Evolutionary conservation across 2,797 vertebrate species (phyloP).

Genomic region (Eidolon dupreanum): DNA sequence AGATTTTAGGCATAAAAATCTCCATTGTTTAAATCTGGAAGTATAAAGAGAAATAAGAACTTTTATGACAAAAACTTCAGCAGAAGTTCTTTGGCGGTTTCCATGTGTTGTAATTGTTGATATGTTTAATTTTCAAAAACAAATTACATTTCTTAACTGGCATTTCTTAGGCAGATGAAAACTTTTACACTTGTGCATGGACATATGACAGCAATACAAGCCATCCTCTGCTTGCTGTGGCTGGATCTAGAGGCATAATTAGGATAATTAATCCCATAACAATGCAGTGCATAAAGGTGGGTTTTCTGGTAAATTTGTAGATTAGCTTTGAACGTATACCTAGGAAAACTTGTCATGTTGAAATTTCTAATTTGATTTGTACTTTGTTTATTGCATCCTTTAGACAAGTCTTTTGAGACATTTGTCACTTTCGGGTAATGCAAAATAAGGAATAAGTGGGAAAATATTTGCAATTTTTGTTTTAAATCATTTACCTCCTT

Average conservation of each 20-base stretch:
- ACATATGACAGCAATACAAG: slow-evolving; percentile 98
- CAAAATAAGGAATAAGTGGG: neutral
- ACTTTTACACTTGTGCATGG: slow-evolving; percentile 99
- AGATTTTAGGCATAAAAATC: neutral
- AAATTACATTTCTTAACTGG: slow-evolving; percentile 83
- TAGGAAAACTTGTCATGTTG: neutral
- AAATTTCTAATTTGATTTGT: slow-evolving; percentile 33
- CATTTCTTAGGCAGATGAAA: slow-evolving; percentile 94
- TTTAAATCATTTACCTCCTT: neutral
- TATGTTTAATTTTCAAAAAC: slow-evolving; percentile 34
- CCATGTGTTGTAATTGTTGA: neutral
- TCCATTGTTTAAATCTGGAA: neutral
- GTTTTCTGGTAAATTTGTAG: slow-evolving; percentile 31
- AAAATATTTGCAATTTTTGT: neutral
- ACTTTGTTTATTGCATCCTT: neutral
- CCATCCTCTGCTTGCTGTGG: slow-evolving; percentile 96
- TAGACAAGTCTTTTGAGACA: neutral
- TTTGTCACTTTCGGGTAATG: neutral
- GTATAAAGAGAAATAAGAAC: neutral
- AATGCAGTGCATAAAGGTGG: slow-evolving; percentile 99
- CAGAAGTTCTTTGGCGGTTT: neutral
- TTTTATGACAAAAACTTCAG: neutral
- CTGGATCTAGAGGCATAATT: slow-evolving; percentile 98
- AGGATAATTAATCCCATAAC: slow-evolving; percentile 99
- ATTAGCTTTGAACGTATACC: slow-evolving; percentile 1